Evolutionary conservation across 1,140 invertebrate genomes (phyloP), one percentile per base, ranked within the genome.

Genomic region (Heliconius himera): DNA sequence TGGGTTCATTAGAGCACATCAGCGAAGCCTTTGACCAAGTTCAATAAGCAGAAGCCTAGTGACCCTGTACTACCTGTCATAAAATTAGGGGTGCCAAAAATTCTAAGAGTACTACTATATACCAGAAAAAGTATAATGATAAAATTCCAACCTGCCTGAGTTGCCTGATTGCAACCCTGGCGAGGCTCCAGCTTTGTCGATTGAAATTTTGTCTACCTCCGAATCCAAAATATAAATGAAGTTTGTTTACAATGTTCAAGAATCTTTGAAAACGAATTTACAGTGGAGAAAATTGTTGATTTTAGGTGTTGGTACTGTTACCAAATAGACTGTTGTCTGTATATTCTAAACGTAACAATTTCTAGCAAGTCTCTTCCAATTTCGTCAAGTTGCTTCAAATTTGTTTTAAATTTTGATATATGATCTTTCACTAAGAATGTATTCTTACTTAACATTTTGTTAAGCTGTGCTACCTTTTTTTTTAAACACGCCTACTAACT

Each of bases 171-270:
- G 82, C 56, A 49, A 38, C 56, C 33, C 74, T 85, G 83, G 83
- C 83, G 72, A 41, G 33, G 46, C 78, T 85, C 83, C 83, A 73
- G 80, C 78, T 73, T 84, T 81, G 80, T 83, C 79, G 76, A 83
- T 85, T 83, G 78, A 83, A 82, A 85, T 85, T 83, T 83, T 83
- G 80, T 51, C 1, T 51, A 16, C 41, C 41, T 79, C 73, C 75
- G 36, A 78, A 77, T 51, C 66, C 76, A 74, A 78, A 74, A 83
- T 80, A 80, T 82, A 83, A 82, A 81, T 83, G 78, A 75, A 80
- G 79, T 84, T 73, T 73, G 71, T 78, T 78, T 73, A n/a, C 71
- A 41, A 78, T 66, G 60, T 66, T 66, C 60, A 66, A 66, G 60
- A 66, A 29, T 16, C 26, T 66, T 66, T 29, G 60, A 29, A 66